phyloP scores from a whole-genome alignment of 2,113 vertebrate genomes.

The Axis porcinus region DNA sequence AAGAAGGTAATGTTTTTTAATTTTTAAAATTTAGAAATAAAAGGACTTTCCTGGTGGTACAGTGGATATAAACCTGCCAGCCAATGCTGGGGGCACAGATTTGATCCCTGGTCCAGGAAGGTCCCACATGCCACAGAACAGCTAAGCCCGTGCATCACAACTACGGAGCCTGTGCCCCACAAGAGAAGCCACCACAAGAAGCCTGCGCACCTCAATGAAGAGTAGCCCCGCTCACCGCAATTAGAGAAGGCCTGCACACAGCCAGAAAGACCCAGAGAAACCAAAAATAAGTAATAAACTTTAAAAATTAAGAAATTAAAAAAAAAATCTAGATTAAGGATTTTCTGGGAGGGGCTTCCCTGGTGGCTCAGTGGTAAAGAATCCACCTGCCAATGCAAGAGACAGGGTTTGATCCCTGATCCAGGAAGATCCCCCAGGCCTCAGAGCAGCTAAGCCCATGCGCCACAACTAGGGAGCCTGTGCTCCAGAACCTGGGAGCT shows the following conservation, averaged over 20 bases:
- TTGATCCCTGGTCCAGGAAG: background rate
- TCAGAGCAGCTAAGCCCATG: background rate
- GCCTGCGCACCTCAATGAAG: rapidly evolving
- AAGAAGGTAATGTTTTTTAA: background rate
- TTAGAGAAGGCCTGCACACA: background rate
- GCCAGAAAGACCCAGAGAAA: background rate
- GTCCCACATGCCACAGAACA: background rate
- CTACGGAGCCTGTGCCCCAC: background rate
- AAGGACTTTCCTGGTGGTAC: background rate
- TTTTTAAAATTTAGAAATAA: background rate
- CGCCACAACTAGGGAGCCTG: background rate
- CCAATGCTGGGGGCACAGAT: background rate
- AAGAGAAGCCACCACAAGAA: background rate
- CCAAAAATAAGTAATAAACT: background rate
- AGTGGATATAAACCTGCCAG: background rate
- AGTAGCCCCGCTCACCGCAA: background rate
- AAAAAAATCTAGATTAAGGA: background rate
- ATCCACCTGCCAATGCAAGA: background rate
- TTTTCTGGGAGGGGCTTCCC: background rate
- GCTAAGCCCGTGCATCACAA: background rate
- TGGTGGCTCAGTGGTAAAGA: background rate
- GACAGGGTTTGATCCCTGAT: background rate
- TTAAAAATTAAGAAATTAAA: background rate
- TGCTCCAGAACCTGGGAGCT: background rate
- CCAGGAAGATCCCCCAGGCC: background rate